Percentiles rank a stretch among this genome's conserved stretches.
Conservation (phyloP, 2,797 vertebrate genomes). For the Neostethus bicornis region DNA sequence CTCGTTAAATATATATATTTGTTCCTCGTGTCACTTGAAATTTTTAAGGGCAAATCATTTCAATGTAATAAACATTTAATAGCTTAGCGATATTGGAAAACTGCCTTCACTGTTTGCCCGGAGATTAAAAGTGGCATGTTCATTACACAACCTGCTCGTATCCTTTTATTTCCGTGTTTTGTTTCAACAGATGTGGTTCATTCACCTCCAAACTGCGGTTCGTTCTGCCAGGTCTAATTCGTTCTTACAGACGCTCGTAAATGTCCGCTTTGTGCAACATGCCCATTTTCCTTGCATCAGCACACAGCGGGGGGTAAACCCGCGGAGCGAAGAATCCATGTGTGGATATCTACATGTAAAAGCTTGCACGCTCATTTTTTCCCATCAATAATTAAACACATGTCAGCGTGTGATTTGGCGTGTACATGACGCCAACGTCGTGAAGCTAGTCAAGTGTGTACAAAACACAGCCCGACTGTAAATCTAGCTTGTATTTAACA, state of each 20-base stretch:
- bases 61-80: constrained; percentile 17
- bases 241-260: constrained; percentile 33
- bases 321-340: constrained; percentile 4
- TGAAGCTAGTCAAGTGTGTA: constrained; percentile 36
- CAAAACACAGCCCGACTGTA: constrained; percentile 40
- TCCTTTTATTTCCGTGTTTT: constrained; percentile 29
- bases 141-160: constrained; percentile 16
- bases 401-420: constrained; percentile 14
- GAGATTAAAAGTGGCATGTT: constrained; percentile 30
- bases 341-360: background rate
- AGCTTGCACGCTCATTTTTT: background rate
- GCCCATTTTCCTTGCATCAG: constrained; percentile 12
- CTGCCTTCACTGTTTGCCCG: constrained; percentile 6
- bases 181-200: constrained; percentile 35
- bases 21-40: background rate
- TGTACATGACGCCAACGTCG: background rate
- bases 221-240: constrained; percentile 19
- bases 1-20: background rate
- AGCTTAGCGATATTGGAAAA: constrained; percentile 1
- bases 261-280: constrained; percentile 21
- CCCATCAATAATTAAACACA: constrained; percentile 31
- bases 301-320: constrained; percentile 12
- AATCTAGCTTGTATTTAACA: constrained; percentile 58
- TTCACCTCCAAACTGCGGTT: constrained; percentile 17
- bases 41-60: constrained; percentile 25